Evolutionary conservation across 1,140 invertebrate species (phyloP).

Genomic region (Drosophila prosaltans): DNA sequence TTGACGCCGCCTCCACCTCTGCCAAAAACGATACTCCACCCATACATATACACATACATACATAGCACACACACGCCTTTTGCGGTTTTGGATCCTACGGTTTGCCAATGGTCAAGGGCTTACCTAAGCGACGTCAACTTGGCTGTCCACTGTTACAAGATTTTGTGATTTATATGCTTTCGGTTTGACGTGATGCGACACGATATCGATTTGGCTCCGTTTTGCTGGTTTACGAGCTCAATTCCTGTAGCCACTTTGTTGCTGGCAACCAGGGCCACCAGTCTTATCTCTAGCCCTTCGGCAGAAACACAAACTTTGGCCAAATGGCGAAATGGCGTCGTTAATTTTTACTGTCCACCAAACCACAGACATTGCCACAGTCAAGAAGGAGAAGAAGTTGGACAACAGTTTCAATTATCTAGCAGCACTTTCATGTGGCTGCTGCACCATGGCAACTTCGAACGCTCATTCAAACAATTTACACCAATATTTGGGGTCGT

Average conservation of each 20-base stretch:
- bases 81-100: slow-evolving; percentile 3
- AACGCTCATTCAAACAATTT: slow-evolving; percentile 45
- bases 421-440: slow-evolving; percentile 70
- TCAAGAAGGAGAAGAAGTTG: slow-evolving; percentile 35
- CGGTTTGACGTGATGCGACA: slow-evolving; percentile 64
- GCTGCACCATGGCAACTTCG: slow-evolving; percentile 9
- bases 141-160: slow-evolving; percentile 71
- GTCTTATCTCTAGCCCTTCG: slow-evolving; percentile 54
- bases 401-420: slow-evolving; percentile 73
- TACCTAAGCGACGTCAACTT: slow-evolving; percentile 62
- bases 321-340: slow-evolving; percentile 62
- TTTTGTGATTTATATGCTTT: slow-evolving; percentile 81
- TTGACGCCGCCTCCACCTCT: slow-evolving; percentile 59
- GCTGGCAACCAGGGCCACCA: slow-evolving; percentile 19
- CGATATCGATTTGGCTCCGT: slow-evolving; percentile 37
- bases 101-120: slow-evolving; percentile 63
- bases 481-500: slow-evolving; percentile 36
- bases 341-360: slow-evolving; percentile 70
- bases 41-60: slow-evolving; percentile 3
- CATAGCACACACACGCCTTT: slow-evolving; percentile 21
- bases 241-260: slow-evolving; percentile 66
- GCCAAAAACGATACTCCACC: slow-evolving; percentile 28
- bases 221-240: slow-evolving; percentile 50
- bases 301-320: slow-evolving; percentile 63
- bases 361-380: slow-evolving; percentile 16